Evolutionary conservation across 1,140 invertebrate genomes (phyloP), one percentile per base, ranked within the genome.

Genomic region (Zelostemma sp.): DNA sequence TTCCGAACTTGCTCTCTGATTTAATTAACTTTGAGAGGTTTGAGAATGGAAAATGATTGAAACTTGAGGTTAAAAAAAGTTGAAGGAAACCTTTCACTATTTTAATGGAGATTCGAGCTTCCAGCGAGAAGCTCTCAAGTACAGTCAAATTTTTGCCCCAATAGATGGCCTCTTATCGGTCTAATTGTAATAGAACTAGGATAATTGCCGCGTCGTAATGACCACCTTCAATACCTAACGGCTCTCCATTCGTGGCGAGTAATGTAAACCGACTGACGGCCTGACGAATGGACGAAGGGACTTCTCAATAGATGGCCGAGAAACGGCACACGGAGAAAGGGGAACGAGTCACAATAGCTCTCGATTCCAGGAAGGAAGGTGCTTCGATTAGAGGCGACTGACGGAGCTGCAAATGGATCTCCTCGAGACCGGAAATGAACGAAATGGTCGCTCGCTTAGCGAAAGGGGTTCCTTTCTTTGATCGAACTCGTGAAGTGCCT

Each of bases 371-470:
- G 73, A 73, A 72, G 74, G 68, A 77, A 78, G 77, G 63, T 67
- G 69, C 43, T 70, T 54, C 61, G 68, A 75, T 67, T 75, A 64
- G 58, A 59, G 70, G 41, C 50, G 58, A 64, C 56, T 21, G 61
- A 53, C 50, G 54, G 62, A 50, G 51, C 69, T 78, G 81, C 80
- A 84, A 83, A 84, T 82, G 80, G 80, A 81, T 81, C 80, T 80
- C 73, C 72, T 74, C 72, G 67, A 72, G 73, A 73, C 77, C 80
- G 81, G 83, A 85, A 85, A 85, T 85, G 80, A 85, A 83, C 80
- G 80, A 80, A 84, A 85, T 84, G 80, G 81, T 77, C 78, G 80
- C 80, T 81, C 78, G 80, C 76, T 79, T 74, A 84, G 80, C 80
- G 62, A 77, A 77, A 75, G 78, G 77, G 78, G 75, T 80, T 81